Evolutionary conservation across 2,113 vertebrate genomes (phyloP), one percentile per base, ranked within the genome.

Genomic region (Grantiella picta): DNA sequence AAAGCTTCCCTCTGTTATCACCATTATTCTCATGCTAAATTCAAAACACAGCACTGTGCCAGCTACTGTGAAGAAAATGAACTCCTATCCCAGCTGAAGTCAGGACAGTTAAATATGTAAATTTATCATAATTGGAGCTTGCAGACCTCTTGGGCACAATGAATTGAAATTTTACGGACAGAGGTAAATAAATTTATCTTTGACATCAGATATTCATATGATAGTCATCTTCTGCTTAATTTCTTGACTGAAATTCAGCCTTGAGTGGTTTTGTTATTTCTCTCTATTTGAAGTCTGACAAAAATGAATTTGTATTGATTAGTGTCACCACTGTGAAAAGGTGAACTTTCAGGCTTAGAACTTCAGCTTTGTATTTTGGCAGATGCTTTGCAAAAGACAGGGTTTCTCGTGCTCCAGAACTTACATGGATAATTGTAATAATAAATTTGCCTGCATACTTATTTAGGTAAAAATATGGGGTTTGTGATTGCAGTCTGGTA

Each of bases 261-360:
- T 91, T 73, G 61, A 4, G 38, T 61, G 4, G 38, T 45, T 78
- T 79, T 78, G 27, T 84, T 31, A 45, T 84, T 94, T 92, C 21
- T 86, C 23, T 89, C 15, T 65, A 47, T 40, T 23, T 86, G 59
- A 95, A 82, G 38, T 42, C 40, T 86, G 60, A 49, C 52, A 76
- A 82, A 93, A 91, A 83, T 56, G 45, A 71, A 70, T 94, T 72
- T 53, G 14, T 91, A 91, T 89, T 82, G 83, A 92, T 94, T 84
- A 64, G 28, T 27, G 42, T 82, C 38, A 85, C 69, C 49, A 35
- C 19, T 86, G 33, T 33, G 49, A 63, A 91, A 94, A 94, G 15
- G 71, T 76, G 75, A 95, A 80, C 9, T 80, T 76, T 70, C 38
- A 69, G 31, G 25, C 44, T 77, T 59, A 64, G 29, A 82, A 45